Conservation (phyloP, 2,888 invertebrate species). For the Aelia acuminata region DNA sequence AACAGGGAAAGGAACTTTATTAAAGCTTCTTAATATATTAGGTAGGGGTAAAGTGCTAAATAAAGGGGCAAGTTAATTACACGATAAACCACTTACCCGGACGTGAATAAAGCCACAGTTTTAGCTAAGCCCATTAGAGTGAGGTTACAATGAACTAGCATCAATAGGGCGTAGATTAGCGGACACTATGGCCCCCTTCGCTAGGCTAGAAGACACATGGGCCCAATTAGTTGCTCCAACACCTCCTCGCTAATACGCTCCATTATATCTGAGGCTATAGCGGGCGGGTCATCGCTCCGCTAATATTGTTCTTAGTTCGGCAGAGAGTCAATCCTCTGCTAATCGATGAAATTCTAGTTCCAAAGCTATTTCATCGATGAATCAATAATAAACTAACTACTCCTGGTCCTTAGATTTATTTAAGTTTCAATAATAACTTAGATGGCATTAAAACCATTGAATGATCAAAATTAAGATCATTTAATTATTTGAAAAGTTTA, state of each 20-base stretch:
- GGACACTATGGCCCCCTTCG: neutral
- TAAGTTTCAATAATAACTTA: too few relatives aligned
- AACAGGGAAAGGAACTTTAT: neutral
- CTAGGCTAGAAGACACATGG: neutral
- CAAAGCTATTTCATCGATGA: neutral
- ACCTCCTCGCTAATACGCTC: neutral
- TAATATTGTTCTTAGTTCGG: neutral
- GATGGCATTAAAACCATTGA: too few relatives aligned
- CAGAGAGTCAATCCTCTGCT: neutral
- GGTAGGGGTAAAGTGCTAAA: neutral
- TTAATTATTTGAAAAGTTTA: too few relatives aligned
- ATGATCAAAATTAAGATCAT: too few relatives aligned
- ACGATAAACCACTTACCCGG: constrained; percentile 21
- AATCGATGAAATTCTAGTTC: neutral
- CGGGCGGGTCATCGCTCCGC: neutral
- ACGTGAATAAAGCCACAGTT: constrained; percentile 6
- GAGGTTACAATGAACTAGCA: constrained; percentile 5
- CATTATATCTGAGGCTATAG: neutral
- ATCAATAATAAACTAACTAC: too few relatives aligned
- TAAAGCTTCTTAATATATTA: neutral
- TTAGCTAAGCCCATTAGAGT: neutral
- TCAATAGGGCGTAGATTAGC: constrained; percentile 26
- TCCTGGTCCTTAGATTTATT: too few relatives aligned
- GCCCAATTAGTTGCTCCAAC: constrained; percentile 1
- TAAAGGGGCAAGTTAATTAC: constrained; percentile 13